A percentile compares a stretch with the other conserved stretches of the same genome.
These are phyloP conservation scores for Slavum lentiscoides DNA, from an alignment of 2,888 invertebrate genomes.

Conservation along the genomic window DNA sequence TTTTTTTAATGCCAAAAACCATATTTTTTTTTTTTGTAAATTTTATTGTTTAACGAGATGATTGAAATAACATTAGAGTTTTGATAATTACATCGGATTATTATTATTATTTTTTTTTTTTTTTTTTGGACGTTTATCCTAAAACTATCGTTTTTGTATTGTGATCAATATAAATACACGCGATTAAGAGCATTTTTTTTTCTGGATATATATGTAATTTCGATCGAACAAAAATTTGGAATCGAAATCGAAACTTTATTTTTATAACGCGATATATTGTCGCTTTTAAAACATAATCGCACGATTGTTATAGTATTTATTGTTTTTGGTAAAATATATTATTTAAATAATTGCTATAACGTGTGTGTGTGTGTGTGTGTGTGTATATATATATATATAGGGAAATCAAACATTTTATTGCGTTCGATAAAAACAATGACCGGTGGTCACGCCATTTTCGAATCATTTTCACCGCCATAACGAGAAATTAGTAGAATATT, in stretches of 20 bases:
- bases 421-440: constrained; percentile 3
- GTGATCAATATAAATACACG: neutral
- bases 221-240: no score
- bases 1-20: neutral
- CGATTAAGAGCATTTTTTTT: neutral
- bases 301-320: neutral
- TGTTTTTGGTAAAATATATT: neutral
- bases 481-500: constrained; percentile 6
- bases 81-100: constrained; percentile 1
- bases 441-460: constrained; percentile 12
- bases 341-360: neutral
- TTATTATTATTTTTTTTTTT: neutral
- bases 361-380: no score
- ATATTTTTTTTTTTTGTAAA: neutral
- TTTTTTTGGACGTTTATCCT: neutral
- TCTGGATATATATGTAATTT: neutral
- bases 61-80: constrained; percentile 26
- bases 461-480: constrained; percentile 16
- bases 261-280: no score
- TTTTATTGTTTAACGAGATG: constrained; percentile 7
- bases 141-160: neutral
- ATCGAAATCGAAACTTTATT: no score
- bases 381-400: no score
- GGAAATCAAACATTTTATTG: neutral
- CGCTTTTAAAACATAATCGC: neutral